phyloP scores from a whole-genome alignment of 2,113 vertebrate genomes.

The Seriola quinqueradiata region DNA sequence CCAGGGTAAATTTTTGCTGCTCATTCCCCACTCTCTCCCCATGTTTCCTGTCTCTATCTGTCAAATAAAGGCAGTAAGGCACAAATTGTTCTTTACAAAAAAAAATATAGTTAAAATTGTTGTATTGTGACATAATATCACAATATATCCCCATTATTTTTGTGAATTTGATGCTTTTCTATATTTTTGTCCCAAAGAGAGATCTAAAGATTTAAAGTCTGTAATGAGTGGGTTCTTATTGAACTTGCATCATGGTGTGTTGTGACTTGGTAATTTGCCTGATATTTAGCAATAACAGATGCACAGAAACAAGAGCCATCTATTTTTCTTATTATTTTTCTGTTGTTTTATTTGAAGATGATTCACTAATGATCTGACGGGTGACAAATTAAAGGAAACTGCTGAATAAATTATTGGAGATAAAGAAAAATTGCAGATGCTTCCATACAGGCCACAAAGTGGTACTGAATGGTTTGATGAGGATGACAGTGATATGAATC shows the following conservation, averaged over 20 bases:
- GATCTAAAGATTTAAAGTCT: background rate
- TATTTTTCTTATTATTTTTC: background rate
- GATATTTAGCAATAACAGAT: background rate
- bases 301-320: too few relatives aligned
- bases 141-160: background rate
- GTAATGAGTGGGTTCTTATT: background rate
- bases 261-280: background rate
- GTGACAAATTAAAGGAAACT: background rate
- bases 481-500: constrained; percentile 16
- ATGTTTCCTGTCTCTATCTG: too few relatives aligned
- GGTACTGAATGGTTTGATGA: constrained; percentile 6
- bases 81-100: background rate
- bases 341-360: background rate
- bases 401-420: background rate
- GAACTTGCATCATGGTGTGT: background rate
- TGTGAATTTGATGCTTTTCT: background rate
- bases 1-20: too few relatives aligned
- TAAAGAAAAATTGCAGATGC: background rate
- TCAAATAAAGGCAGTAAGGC: too few relatives aligned
- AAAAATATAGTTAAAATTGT: background rate
- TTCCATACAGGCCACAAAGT: constrained; percentile 9
- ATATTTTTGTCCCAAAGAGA: background rate
- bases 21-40: too few relatives aligned
- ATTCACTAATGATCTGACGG: too few relatives aligned
- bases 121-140: background rate